These are phyloP conservation scores for Craseonycteris thonglongyai DNA, from an alignment of 2,113 vertebrate genomes.

Conservation along the genomic window DNA sequence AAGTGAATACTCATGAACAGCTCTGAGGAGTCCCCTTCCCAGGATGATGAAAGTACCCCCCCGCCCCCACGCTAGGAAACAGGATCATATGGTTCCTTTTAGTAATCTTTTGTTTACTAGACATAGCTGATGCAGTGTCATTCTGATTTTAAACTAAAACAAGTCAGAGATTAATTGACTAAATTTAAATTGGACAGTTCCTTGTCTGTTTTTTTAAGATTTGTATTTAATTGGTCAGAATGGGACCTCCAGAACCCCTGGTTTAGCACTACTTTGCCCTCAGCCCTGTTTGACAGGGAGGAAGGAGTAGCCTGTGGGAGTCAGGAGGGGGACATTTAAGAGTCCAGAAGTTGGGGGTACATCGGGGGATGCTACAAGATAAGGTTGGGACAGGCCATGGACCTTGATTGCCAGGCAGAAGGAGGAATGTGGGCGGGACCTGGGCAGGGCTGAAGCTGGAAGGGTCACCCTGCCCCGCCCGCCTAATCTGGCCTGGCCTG, in stretches of 20 bases:
- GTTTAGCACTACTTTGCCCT: neutral
- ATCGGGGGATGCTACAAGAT: neutral
- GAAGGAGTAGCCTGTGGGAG: neutral
- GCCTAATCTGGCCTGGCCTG: constrained; percentile 3
- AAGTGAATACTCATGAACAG: neutral
- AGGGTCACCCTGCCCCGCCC: constrained; percentile 35
- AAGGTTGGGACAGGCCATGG: neutral
- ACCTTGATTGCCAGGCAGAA: constrained; percentile 6
- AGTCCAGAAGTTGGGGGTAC: neutral
- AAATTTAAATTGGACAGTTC: constrained; percentile 41
- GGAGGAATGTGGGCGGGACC: neutral
- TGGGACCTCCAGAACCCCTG: neutral
- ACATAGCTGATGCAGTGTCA: constrained; percentile 11
- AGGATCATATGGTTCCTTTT: constrained; percentile 8
- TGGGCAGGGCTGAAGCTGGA: constrained; percentile 21
- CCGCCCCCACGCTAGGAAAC: neutral
- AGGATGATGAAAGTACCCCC: neutral
- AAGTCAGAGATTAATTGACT: constrained; percentile 38
- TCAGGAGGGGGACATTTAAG: neutral
- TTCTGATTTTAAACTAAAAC: constrained; percentile 49
- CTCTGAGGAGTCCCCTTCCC: neutral
- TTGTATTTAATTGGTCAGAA: neutral
- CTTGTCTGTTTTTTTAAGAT: constrained; percentile 5
- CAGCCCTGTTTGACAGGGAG: neutral
- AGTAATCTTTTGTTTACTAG: constrained; percentile 35